phyloP scores from a whole-genome alignment of 2,888 invertebrate genomes.

The Anticlea derivata region DNA sequence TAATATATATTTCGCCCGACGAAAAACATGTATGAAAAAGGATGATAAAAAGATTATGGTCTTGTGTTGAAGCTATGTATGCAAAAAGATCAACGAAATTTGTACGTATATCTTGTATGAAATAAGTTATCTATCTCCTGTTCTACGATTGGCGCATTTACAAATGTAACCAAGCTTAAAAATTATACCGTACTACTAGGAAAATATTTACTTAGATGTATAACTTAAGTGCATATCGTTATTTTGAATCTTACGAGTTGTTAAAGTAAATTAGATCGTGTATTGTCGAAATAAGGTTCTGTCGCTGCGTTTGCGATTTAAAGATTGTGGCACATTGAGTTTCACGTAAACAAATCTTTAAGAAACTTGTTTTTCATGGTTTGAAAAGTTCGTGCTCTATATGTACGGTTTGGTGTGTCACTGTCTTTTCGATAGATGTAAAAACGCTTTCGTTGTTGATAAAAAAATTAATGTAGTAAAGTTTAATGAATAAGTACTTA shows the following conservation, averaged over 20 bases:
- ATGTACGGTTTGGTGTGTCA: constrained; percentile 5
- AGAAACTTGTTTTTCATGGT: no score
- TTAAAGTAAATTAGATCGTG: constrained; percentile 28
- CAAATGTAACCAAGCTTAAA: constrained; percentile 44
- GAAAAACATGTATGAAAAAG: not conserved
- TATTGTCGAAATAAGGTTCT: constrained; percentile 17
- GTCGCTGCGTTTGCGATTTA: constrained; percentile 11
- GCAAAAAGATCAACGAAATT: not conserved
- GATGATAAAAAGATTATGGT: no score
- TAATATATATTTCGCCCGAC: not conserved
- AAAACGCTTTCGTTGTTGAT: constrained; percentile 21
- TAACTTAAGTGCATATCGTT: constrained; percentile 56
- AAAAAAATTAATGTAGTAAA: constrained; percentile 9
- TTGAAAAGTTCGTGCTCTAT: no score
- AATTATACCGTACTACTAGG: constrained; percentile 44
- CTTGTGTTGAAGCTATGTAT: not conserved
- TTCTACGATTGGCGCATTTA: constrained; percentile 5
- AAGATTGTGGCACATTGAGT: constrained; percentile 12
- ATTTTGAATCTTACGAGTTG: constrained; percentile 34
- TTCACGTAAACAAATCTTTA: no score
- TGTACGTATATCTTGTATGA: not conserved
- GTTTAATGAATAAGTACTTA: constrained; percentile 3
- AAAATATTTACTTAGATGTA: constrained; percentile 38
- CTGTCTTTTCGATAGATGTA: constrained; percentile 6
- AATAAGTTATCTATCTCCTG: not conserved